Conservation (phyloP, 1,140 invertebrate species). For the Zaprionus africanus region DNA sequence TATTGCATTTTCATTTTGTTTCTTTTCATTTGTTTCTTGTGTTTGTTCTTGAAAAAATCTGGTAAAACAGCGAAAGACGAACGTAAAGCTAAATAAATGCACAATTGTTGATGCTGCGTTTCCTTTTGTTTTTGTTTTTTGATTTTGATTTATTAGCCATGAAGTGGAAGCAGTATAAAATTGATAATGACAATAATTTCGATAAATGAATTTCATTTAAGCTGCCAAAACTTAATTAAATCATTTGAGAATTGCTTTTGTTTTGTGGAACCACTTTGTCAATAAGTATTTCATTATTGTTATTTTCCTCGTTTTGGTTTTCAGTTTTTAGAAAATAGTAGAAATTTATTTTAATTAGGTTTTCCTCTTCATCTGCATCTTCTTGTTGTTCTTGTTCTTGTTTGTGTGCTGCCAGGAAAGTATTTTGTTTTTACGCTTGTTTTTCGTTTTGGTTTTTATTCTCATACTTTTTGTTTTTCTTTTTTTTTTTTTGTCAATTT, state of each 20-base stretch:
- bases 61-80: conserved; percentile 44
- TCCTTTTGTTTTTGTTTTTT: conserved; percentile 28
- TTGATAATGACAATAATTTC: conserved; percentile 7
- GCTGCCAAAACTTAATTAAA: conserved; percentile 33
- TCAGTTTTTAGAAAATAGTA: conserved; percentile 59
- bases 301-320: conserved; percentile 34
- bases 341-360: conserved; percentile 48
- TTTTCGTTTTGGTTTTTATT: conserved; percentile 44
- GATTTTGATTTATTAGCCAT: conserved; percentile 45
- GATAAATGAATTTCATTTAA: conserved; percentile 20
- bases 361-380: conserved; percentile 31
- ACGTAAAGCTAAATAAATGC: conserved; percentile 77
- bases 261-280: conserved; percentile 18
- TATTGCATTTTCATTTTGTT: conserved; percentile 56
- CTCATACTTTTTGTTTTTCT: conserved; percentile 28
- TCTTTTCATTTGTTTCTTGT: conserved; percentile 38
- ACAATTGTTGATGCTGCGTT: conserved; percentile 62
- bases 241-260: conserved; percentile 43
- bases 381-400: conserved; percentile 17
- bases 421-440: conserved; percentile 55
- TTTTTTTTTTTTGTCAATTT: conserved; percentile 30
- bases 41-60: conserved; percentile 44
- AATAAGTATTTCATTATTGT: conserved; percentile 55
- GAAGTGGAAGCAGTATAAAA: conserved; percentile 31
- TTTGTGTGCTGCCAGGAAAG: conserved; percentile 46